Percentiles rank a stretch among this genome's conserved stretches.
phyloP scores from a whole-genome alignment of 2,888 invertebrate genomes.

The Priocnemis perturbator region DNA sequence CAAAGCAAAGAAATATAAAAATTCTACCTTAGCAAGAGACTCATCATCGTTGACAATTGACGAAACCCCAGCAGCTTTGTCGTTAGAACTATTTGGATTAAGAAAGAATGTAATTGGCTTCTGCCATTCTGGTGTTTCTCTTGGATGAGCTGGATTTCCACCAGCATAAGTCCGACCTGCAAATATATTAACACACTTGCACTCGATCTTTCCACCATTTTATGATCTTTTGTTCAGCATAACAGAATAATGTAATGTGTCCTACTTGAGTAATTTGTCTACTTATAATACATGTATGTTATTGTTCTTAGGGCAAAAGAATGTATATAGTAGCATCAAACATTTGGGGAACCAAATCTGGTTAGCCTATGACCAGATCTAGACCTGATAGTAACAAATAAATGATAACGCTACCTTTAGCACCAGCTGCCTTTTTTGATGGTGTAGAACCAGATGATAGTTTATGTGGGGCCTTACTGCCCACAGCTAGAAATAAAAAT shows the following conservation, averaged over 20 bases:
- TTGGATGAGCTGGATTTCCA: slow-evolving; percentile 77
- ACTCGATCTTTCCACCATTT: too few relatives aligned
- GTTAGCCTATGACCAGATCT: too few relatives aligned
- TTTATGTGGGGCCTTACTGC: slow-evolving; percentile 58
- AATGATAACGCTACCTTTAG: slow-evolving; percentile 33
- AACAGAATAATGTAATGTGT: too few relatives aligned
- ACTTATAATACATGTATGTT: too few relatives aligned
- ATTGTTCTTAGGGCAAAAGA: too few relatives aligned
- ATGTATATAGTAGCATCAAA: too few relatives aligned
- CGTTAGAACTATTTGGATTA: slow-evolving; percentile 25
- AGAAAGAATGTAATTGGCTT: slow-evolving; percentile 77
- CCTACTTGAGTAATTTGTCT: too few relatives aligned
- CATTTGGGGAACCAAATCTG: too few relatives aligned
- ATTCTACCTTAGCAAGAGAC: not conserved
- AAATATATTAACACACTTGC: slow-evolving; percentile 11
- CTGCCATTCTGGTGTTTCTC: slow-evolving; percentile 79
- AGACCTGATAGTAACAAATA: not conserved
- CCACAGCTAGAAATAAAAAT: slow-evolving; percentile 46
- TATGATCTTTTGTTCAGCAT: too few relatives aligned
- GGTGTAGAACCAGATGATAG: slow-evolving; percentile 20
- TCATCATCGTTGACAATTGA: slow-evolving; percentile 23
- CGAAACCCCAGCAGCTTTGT: not conserved
- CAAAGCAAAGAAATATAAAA: not conserved
- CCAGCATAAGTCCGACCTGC: slow-evolving; percentile 58
- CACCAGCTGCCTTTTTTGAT: slow-evolving; percentile 11